Conservation (phyloP, 2,888 invertebrate species). For the Taenaris catops region DNA sequence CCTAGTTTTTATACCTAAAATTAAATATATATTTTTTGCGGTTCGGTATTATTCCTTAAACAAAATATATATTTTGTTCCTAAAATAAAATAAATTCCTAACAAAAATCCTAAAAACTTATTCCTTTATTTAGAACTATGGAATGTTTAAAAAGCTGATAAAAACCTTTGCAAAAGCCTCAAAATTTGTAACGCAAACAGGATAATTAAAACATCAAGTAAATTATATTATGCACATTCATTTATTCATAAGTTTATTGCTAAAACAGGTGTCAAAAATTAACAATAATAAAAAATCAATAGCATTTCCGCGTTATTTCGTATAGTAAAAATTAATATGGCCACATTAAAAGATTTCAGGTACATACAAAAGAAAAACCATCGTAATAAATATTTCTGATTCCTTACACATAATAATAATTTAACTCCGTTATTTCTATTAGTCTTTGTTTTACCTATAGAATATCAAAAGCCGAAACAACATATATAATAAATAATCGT, state of each 20-base stretch:
- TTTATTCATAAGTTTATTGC: conserved; percentile 64
- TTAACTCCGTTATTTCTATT: conserved; percentile 66
- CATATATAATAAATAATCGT: conserved; percentile 24
- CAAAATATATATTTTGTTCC: no score
- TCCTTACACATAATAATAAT: conserved; percentile 58
- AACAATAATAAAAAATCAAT: conserved; percentile 48
- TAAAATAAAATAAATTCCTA: no score
- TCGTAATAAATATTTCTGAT: conserved; percentile 59
- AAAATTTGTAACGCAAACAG: no score
- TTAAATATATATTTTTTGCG: no score
- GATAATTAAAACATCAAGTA: conserved; percentile 31
- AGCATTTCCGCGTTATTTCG: conserved; percentile 40
- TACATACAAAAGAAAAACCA: conserved; percentile 64
- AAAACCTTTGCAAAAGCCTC: no score
- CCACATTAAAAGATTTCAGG: conserved; percentile 76
- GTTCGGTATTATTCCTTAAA: no score
- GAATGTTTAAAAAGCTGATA: no score
- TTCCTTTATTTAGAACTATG: no score
- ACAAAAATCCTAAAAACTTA: no score
- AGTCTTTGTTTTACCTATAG: conserved; percentile 59
- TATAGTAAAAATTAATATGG: conserved; percentile 67
- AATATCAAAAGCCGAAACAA: conserved; percentile 60
- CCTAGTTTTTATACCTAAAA: no score
- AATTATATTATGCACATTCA: conserved; percentile 58
- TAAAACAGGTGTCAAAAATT: conserved; percentile 66